A percentile compares a stretch with the other conserved stretches of the same genome.
These are phyloP conservation scores for Adelognathus sp. DNA, from an alignment of 2,888 invertebrate genomes.

Conservation along the genomic window DNA sequence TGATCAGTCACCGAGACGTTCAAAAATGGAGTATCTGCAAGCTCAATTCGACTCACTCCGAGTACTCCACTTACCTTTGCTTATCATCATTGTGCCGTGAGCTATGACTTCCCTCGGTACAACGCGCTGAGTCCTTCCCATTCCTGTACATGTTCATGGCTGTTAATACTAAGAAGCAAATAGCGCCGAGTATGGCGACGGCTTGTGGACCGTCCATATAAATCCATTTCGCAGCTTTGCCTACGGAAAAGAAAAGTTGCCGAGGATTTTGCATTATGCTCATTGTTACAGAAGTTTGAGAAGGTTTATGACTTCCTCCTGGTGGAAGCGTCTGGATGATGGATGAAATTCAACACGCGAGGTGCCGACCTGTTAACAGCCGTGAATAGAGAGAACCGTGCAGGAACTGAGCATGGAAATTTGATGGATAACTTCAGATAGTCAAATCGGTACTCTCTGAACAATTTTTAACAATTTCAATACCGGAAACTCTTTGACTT, in stretches of 20 bases:
- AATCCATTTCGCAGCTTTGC: constrained; percentile 83
- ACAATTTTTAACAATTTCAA: too few species aligned
- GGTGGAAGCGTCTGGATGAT: too few species aligned
- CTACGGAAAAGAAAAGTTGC: constrained; percentile 76
- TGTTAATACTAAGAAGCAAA: constrained; percentile 86
- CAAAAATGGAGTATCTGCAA: not conserved
- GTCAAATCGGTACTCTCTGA: too few species aligned
- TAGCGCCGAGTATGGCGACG: constrained; percentile 85
- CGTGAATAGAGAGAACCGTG: too few species aligned
- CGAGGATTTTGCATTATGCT: too few species aligned
- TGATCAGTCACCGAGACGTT: constrained; percentile 80
- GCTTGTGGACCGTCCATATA: constrained; percentile 89
- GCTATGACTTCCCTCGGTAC: constrained; percentile 85
- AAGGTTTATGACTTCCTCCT: too few species aligned
- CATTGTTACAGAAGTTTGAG: too few species aligned
- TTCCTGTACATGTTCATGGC: constrained; percentile 86
- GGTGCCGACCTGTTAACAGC: too few species aligned
- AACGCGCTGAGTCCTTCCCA: constrained; percentile 85
- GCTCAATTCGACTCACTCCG: not conserved
- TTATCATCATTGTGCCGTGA: constrained; percentile 85
- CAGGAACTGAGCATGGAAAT: too few species aligned
- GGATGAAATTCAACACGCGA: too few species aligned
- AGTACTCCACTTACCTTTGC: constrained; percentile 82
- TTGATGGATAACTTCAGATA: too few species aligned
- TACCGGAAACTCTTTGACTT: too few species aligned